These are phyloP conservation scores for Eurypyga helias DNA, from an alignment of 2,113 vertebrate species.

Conservation along the genomic window DNA sequence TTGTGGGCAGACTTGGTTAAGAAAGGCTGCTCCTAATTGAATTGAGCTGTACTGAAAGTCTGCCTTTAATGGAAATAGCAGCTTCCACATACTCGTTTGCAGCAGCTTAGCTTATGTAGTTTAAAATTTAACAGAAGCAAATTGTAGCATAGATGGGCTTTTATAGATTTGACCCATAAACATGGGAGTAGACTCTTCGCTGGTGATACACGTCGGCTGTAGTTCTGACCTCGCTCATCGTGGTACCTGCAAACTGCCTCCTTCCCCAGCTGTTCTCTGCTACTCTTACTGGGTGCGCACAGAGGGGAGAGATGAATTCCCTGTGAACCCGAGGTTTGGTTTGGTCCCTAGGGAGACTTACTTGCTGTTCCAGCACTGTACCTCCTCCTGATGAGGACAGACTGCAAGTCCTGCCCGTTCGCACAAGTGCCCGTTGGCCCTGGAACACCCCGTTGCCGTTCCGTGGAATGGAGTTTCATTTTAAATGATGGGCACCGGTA, in stretches of 20 bases:
- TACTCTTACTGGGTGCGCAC: not conserved
- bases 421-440: not conserved
- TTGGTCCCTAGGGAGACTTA: not conserved
- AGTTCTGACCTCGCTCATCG: not conserved
- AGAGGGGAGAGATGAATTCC: not conserved
- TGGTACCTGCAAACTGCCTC: not conserved
- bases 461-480: not conserved
- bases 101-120: not conserved
- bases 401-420: not conserved
- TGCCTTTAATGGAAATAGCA: not conserved
- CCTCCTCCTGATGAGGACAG: not conserved
- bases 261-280: not conserved
- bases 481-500: not conserved
- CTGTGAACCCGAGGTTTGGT: not conserved
- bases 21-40: not conserved
- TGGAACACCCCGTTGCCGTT: not conserved
- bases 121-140: slow-evolving; percentile 9
- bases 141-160: not conserved
- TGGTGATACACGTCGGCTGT: not conserved
- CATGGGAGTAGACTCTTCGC: not conserved
- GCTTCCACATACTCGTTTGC: not conserved
- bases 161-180: not conserved
- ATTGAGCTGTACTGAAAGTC: not conserved
- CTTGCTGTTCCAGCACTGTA: fast-evolving
- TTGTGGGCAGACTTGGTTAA: not conserved